Conservation (phyloP, 2,797 vertebrate genomes). For the Anguilla obscura region DNA sequence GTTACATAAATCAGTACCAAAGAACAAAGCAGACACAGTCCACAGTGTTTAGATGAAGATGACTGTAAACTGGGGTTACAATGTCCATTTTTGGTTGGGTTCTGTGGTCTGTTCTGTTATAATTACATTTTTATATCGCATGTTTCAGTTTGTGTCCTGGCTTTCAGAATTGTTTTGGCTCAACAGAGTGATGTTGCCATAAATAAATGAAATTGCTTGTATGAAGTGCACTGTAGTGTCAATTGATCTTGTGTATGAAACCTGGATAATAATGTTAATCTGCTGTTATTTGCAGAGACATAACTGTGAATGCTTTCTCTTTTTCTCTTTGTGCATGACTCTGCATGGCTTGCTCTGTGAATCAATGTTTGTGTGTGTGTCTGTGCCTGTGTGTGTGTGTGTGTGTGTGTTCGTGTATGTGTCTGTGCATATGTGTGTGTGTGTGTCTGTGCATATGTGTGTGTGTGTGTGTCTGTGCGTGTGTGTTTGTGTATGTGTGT, state of each 20-base stretch:
- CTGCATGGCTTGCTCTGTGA: conserved; percentile 15
- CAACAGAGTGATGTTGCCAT: conserved; percentile 27
- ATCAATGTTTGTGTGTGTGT: background rate
- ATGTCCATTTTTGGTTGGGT: conserved; percentile 7
- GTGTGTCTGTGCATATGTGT: background rate
- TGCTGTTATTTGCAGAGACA: background rate
- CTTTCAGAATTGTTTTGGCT: conserved; percentile 22
- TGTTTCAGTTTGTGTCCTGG: conserved; percentile 21
- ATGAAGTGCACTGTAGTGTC: conserved; percentile 28
- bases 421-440: background rate
- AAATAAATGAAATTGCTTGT: conserved; percentile 28
- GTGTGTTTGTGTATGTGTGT: background rate
- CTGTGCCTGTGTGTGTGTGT: background rate
- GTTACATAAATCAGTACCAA: background rate
- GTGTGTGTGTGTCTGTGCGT: background rate
- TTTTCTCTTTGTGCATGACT: conserved; percentile 38
- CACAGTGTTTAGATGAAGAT: background rate
- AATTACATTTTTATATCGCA: conserved; percentile 24
- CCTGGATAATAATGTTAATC: background rate
- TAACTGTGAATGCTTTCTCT: background rate
- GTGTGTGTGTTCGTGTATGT: background rate
- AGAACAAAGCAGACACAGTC: background rate
- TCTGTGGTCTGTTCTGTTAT: conserved; percentile 5
- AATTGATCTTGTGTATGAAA: background rate
- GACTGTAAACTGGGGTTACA: background rate